phyloP scores from a whole-genome alignment of 2,113 vertebrate species.

The Conger conger region DNA sequence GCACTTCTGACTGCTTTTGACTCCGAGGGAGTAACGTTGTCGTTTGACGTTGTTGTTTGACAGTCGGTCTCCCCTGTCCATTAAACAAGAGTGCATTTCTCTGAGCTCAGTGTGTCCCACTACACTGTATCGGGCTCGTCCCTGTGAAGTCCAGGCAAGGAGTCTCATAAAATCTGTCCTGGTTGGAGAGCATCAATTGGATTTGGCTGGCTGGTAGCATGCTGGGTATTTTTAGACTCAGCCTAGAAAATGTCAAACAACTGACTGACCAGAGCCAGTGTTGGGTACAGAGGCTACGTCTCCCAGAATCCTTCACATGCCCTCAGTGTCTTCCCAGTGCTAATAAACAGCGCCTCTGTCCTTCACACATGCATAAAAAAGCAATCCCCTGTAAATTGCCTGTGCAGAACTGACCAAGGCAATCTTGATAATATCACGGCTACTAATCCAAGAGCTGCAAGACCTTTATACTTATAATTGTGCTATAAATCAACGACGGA shows the following conservation, averaged over 20 bases:
- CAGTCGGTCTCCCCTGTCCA: too few relatives aligned
- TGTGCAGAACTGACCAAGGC: neutral
- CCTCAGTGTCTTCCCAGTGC: neutral
- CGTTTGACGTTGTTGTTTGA: too few relatives aligned
- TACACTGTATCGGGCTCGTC: too few relatives aligned
- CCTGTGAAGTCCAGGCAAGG: too few relatives aligned
- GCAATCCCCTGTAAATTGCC: neutral
- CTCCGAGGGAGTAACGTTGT: too few relatives aligned
- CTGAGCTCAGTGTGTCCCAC: too few relatives aligned
- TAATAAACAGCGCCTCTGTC: neutral
- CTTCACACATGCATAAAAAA: conserved; percentile 4
- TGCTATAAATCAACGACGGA: neutral
- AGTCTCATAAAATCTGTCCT: too few relatives aligned
- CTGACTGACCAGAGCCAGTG: neutral
- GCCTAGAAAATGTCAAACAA: neutral
- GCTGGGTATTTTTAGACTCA: too few relatives aligned
- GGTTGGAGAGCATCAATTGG: too few relatives aligned
- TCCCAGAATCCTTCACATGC: neutral
- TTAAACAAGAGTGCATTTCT: too few relatives aligned
- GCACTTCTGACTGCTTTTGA: too few relatives aligned
- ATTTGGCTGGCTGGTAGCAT: too few relatives aligned
- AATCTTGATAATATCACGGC: conserved; percentile 5
- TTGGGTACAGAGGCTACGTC: neutral
- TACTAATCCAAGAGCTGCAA: neutral
- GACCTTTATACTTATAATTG: conserved; percentile 4